These are phyloP conservation scores for Pilophorus perplexus DNA, from an alignment of 2,888 invertebrate genomes.

Conservation along the genomic window DNA sequence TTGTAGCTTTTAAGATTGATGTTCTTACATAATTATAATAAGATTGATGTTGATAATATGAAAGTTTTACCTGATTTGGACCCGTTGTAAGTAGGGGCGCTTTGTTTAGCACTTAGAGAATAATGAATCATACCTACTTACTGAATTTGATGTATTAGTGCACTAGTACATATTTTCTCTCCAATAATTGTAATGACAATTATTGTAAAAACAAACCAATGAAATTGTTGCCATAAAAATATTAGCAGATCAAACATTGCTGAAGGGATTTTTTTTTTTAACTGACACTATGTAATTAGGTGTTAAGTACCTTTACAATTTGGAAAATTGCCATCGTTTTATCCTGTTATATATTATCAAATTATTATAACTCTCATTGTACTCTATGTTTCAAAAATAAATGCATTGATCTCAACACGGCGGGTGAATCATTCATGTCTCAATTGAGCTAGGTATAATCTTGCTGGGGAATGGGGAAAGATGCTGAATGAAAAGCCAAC, in stretches of 20 bases:
- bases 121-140: neutral
- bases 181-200: constrained; percentile 21
- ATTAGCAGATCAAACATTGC: constrained; percentile 47
- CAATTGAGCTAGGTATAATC: too few relatives aligned
- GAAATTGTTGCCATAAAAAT: constrained; percentile 10
- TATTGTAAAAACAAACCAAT: constrained; percentile 17
- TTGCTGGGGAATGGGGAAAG: too few relatives aligned
- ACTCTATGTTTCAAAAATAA: constrained; percentile 41
- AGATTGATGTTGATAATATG: constrained; percentile 37
- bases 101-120: constrained; percentile 38
- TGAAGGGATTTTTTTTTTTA: constrained; percentile 49
- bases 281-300: too few relatives aligned
- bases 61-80: constrained; percentile 44
- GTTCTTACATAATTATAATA: constrained; percentile 5
- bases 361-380: constrained; percentile 33
- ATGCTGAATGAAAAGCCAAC: too few relatives aligned
- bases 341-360: constrained; percentile 32
- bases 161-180: constrained; percentile 35
- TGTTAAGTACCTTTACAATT: neutral
- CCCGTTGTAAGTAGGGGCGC: constrained; percentile 41
- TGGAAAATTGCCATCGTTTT: neutral
- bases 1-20: constrained; percentile 25
- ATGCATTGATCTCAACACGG: constrained; percentile 45
- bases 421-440: too few relatives aligned
- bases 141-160: constrained; percentile 37